phyloP scores from a whole-genome alignment of 2,888 invertebrate species.

The Allolobophora icterica region DNA sequence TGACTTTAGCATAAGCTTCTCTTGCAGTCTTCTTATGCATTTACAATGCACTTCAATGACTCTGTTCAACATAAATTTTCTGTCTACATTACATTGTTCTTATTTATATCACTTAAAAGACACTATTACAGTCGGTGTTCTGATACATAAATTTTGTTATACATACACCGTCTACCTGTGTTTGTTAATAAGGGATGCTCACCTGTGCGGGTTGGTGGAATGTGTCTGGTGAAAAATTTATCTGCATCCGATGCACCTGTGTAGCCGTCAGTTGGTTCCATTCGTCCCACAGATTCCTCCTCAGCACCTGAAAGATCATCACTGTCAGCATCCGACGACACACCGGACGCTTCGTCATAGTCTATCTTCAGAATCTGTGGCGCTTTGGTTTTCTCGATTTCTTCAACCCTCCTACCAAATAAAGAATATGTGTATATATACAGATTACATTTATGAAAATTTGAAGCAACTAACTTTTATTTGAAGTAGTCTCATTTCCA shows the following conservation, averaged over 20 bases:
- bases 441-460: too few relatives aligned
- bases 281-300: neutral
- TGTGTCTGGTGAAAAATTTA: neutral
- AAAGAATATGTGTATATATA: neutral
- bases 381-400: conserved; percentile 53
- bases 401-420: conserved; percentile 52
- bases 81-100: too few relatives aligned
- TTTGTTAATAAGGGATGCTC: neutral
- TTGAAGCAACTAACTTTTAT: too few relatives aligned
- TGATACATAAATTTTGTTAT: neutral
- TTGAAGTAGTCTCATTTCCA: too few relatives aligned
- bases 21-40: neutral
- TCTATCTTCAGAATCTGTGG: conserved; percentile 60
- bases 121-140: neutral
- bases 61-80: neutral
- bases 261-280: neutral
- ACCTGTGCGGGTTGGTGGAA: neutral
- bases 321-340: conserved; percentile 35
- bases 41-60: neutral
- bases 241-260: conserved; percentile 23
- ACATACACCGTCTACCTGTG: neutral
- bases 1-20: neutral
- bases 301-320: conserved; percentile 4
- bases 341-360: conserved; percentile 52
- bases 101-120: too few relatives aligned